Conservation (phyloP, 2,888 invertebrate genomes). For the Melieria omissa region DNA sequence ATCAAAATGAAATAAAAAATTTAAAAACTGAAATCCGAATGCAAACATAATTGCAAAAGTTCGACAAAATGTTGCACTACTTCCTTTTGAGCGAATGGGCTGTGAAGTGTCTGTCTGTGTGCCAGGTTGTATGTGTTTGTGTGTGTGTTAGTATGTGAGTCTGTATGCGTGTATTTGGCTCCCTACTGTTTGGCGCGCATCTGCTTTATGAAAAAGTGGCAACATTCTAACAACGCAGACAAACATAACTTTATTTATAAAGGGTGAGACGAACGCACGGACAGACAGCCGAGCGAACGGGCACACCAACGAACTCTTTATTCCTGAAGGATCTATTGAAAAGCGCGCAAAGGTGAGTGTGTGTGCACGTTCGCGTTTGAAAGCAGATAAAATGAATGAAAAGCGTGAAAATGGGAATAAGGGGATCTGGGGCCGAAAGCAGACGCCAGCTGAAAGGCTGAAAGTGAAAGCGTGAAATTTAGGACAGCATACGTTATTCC, state of each 20-base stretch:
- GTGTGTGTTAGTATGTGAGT: constrained; percentile 12
- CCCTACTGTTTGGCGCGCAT: not conserved
- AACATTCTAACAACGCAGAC: too few species aligned
- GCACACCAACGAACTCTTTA: not conserved
- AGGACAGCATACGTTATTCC: constrained; percentile 3
- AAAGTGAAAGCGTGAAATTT: constrained; percentile 28
- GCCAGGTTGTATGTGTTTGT: not conserved
- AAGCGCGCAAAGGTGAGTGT: not conserved
- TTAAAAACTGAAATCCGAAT: too few species aligned
- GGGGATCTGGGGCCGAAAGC: too few species aligned
- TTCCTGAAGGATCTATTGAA: constrained; percentile 22
- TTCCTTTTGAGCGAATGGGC: too few species aligned
- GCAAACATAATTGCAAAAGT: too few species aligned
- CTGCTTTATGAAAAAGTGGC: too few species aligned
- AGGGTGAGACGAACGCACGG: too few species aligned
- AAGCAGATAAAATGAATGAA: constrained; percentile 20
- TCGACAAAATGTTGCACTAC: too few species aligned
- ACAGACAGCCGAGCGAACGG: too few species aligned
- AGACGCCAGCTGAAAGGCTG: constrained; percentile 15
- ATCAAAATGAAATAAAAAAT: too few species aligned
- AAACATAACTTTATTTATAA: too few species aligned
- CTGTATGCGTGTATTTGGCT: constrained; percentile 28
- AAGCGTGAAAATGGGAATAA: not conserved
- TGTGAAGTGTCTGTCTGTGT: not conserved
- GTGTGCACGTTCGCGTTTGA: not conserved